phyloP scores from a whole-genome alignment of 2,888 invertebrate species.

The Drepanosiphum platanoidis region DNA sequence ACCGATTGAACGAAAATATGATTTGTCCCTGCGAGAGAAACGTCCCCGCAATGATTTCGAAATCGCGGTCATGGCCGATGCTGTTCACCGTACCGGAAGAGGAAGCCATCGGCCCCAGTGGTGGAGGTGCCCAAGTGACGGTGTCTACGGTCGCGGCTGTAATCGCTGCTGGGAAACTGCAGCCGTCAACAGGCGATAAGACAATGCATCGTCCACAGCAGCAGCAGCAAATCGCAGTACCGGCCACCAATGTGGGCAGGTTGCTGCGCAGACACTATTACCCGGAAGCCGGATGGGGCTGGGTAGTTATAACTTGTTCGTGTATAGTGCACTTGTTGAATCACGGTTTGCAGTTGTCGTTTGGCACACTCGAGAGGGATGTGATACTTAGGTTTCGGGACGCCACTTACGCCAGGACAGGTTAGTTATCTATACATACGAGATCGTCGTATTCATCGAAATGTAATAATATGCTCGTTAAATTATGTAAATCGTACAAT shows the following conservation, averaged over 20 bases:
- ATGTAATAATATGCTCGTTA: too few species aligned
- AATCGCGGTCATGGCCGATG: conserved; percentile 71
- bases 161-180: conserved; percentile 66
- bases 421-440: too few species aligned
- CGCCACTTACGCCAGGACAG: conserved; percentile 23
- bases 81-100: conserved; percentile 70
- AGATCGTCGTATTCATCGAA: too few species aligned
- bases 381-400: conserved; percentile 25
- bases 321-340: conserved; percentile 78
- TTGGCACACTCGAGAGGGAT: conserved; percentile 67
- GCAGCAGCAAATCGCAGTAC: not conserved
- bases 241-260: conserved; percentile 70
- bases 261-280: conserved; percentile 81
- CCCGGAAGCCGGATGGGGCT: conserved; percentile 89
- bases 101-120: conserved; percentile 66
- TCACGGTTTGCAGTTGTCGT: conserved; percentile 79
- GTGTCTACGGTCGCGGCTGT: conserved; percentile 58
- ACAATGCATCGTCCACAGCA: conserved; percentile 64
- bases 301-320: conserved; percentile 80
- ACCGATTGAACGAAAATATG: too few species aligned
- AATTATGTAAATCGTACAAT: too few species aligned
- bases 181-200: conserved; percentile 65
- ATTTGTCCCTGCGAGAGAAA: conserved; percentile 39
- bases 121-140: conserved; percentile 63
- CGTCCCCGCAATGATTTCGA: conserved; percentile 66